Percentiles rank a stretch among this genome's conserved stretches.
phyloP scores from a whole-genome alignment of 2,113 vertebrate genomes.

The Podarcis muralis region DNA sequence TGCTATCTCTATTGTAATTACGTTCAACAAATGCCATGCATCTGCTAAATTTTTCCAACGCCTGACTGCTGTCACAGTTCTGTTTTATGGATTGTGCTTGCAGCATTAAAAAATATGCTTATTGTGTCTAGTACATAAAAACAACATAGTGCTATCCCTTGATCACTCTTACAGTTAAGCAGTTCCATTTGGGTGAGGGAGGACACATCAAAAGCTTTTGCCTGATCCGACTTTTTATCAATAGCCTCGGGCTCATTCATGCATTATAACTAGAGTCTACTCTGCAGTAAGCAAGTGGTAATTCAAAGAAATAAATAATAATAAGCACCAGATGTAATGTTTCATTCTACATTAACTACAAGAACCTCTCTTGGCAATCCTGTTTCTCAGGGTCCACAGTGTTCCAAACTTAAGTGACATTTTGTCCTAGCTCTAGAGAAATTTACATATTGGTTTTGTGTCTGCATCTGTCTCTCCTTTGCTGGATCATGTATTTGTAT shows the following conservation, averaged over 20 bases:
- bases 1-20: background rate
- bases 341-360: background rate
- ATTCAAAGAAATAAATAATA: too few relatives aligned
- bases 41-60: background rate
- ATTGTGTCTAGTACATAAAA: background rate
- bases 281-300: too few relatives aligned
- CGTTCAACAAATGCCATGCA: background rate
- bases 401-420: background rate
- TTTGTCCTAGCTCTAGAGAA: too few relatives aligned
- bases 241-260: too few relatives aligned
- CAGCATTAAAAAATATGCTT: background rate
- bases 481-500: too few relatives aligned
- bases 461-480: too few relatives aligned
- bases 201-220: too few relatives aligned
- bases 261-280: too few relatives aligned
- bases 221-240: too few relatives aligned
- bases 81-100: background rate
- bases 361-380: background rate
- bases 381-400: background rate
- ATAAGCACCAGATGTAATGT: too few relatives aligned
- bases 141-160: background rate
- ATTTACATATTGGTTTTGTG: too few relatives aligned
- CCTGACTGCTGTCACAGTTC: background rate
- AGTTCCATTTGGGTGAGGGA: background rate
- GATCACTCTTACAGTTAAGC: background rate